phyloP scores from a whole-genome alignment of 2,888 invertebrate genomes.

The Graphium colonna region DNA sequence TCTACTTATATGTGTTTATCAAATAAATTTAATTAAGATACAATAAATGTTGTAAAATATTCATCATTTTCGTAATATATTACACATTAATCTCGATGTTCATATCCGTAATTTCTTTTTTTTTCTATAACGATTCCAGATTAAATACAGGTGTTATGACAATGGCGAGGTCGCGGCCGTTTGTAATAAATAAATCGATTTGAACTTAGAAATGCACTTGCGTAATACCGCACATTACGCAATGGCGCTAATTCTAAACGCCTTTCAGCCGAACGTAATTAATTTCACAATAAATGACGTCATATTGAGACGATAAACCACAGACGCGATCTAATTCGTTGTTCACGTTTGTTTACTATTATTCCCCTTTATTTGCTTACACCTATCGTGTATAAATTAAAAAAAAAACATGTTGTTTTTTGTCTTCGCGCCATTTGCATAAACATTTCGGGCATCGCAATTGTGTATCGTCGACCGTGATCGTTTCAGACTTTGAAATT shows the following conservation, averaged over 20 bases:
- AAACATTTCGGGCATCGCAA: too few species aligned
- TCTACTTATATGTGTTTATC: neutral
- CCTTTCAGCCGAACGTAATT: conserved; percentile 3
- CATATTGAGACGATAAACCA: conserved; percentile 13
- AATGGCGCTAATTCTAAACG: conserved; percentile 12
- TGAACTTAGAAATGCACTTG: conserved; percentile 10
- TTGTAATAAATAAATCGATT: neutral
- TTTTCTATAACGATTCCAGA: neutral
- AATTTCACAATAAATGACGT: conserved; percentile 21
- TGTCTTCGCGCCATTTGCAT: neutral
- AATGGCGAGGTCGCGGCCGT: neutral
- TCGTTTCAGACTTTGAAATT: too few species aligned
- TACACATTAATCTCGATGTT: too few species aligned
- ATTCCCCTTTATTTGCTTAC: too few species aligned
- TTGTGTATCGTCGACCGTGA: too few species aligned
- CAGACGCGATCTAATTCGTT: conserved; percentile 12
- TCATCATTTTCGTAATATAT: too few species aligned
- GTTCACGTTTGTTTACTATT: neutral
- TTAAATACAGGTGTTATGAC: neutral
- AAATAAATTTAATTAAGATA: too few species aligned
- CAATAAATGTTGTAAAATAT: too few species aligned
- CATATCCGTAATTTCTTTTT: too few species aligned
- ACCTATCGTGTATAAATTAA: too few species aligned
- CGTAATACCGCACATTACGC: conserved; percentile 10
- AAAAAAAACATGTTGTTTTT: neutral